A percentile compares a stretch with the other conserved stretches of the same genome.
Conservation (phyloP, 23 tunicate species). For the Phallusia fumigata region DNA sequence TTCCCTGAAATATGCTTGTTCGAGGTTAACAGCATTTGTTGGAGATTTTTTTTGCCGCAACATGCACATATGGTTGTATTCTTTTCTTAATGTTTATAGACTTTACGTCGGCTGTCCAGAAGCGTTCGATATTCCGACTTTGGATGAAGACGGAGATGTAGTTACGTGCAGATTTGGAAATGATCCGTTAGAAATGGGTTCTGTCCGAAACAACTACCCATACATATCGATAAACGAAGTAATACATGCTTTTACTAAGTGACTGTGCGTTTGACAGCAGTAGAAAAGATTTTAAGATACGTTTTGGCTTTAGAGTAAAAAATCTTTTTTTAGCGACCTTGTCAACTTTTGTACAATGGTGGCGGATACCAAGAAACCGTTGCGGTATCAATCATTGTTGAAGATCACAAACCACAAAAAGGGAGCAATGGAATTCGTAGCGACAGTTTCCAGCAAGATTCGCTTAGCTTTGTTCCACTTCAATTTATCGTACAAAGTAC, state of each 20-base stretch:
- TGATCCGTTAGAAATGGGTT: neutral
- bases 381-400: neutral
- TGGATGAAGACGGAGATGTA: constrained; percentile 37
- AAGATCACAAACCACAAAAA: neutral
- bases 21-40: no score
- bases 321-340: neutral
- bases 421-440: neutral
- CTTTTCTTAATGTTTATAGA: neutral
- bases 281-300: no score
- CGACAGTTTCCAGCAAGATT: neutral
- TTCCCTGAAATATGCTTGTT: no score
- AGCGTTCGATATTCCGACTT: constrained; percentile 17
- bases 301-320: no score
- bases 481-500: neutral
- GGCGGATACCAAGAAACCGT: neutral
- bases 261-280: no score
- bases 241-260: neutral
- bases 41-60: no score
- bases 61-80: no score
- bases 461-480: neutral
- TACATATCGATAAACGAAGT: neutral
- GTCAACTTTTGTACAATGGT: neutral
- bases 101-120: constrained; percentile 55
- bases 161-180: constrained; percentile 32
- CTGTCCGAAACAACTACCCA: neutral